phyloP scores from a whole-genome alignment of 1,140 invertebrate species.

The Meteorus sp. region DNA sequence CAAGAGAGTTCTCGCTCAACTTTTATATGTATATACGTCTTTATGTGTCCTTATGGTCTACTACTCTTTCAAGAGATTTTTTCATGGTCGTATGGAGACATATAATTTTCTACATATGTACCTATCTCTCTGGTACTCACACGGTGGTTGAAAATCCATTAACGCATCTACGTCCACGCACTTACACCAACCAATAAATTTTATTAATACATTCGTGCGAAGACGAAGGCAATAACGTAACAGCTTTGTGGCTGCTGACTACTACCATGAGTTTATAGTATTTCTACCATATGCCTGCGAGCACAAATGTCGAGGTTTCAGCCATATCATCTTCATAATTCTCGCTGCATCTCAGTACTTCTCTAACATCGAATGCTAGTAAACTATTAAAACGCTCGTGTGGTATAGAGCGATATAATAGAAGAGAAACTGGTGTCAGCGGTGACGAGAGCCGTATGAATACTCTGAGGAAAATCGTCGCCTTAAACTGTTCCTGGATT shows the following conservation, averaged over 20 bases:
- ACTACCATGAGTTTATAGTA: constrained; percentile 28
- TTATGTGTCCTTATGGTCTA: too few species aligned
- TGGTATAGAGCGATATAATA: constrained; percentile 29
- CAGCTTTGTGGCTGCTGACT: constrained; percentile 36
- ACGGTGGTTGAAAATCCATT: constrained; percentile 54
- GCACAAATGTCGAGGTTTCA: too few species aligned
- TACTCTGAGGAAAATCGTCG: constrained; percentile 1
- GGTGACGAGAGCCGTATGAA: constrained; percentile 19
- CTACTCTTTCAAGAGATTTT: too few species aligned
- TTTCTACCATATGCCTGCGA: too few species aligned
- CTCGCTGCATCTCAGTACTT: not conserved
- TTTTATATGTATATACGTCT: not conserved
- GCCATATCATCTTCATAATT: constrained; percentile 6
- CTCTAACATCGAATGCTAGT: constrained; percentile 7
- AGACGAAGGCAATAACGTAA: constrained; percentile 44
- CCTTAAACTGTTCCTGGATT: constrained; percentile 29
- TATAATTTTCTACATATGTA: not conserved
- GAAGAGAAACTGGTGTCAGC: constrained; percentile 22
- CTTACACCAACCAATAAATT: constrained; percentile 51
- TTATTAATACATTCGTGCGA: constrained; percentile 53
- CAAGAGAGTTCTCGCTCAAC: constrained; percentile 7
- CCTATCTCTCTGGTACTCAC: not conserved
- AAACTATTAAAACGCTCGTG: constrained; percentile 27
- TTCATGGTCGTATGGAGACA: too few species aligned
- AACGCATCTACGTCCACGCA: constrained; percentile 42